Conservation (phyloP, 1,140 invertebrate species). For the Ditylenchus dipsaci region DNA sequence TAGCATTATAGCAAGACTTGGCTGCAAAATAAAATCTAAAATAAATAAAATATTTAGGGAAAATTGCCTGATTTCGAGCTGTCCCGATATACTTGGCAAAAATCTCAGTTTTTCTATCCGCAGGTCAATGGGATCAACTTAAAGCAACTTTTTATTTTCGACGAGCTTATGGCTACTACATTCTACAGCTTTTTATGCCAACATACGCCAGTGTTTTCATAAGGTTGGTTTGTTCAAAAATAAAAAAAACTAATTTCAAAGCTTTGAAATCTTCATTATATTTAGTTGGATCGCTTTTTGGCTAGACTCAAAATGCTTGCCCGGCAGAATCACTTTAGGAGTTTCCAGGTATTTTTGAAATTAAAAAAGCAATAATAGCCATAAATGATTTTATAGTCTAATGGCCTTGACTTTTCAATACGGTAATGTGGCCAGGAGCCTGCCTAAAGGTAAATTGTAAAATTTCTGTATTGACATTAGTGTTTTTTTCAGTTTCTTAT, state of each 20-base stretch:
- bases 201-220: slow-evolving; percentile 50
- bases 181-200: slow-evolving; percentile 47
- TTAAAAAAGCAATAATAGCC: slow-evolving; percentile 57
- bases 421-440: slow-evolving; percentile 38
- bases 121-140: slow-evolving; percentile 47
- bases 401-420: slow-evolving; percentile 39
- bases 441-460: slow-evolving; percentile 23
- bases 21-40: too few species aligned
- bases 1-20: too few species aligned
- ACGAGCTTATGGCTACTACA: slow-evolving; percentile 48
- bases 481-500: slow-evolving; percentile 18
- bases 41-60: slow-evolving; percentile 12
- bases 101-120: slow-evolving; percentile 45
- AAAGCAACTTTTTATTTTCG: slow-evolving; percentile 47
- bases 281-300: slow-evolving; percentile 47
- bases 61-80: slow-evolving; percentile 48
- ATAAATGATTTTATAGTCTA: slow-evolving; percentile 2
- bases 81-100: slow-evolving; percentile 42
- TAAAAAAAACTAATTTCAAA: too few species aligned
- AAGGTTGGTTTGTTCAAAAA: slow-evolving; percentile 58
- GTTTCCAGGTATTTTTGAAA: slow-evolving; percentile 49
- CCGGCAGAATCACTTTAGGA: slow-evolving; percentile 28
- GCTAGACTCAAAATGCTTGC: slow-evolving; percentile 46
- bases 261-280: slow-evolving; percentile 53
- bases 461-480: too few species aligned